phyloP scores from a whole-genome alignment of 2,888 invertebrate species.

The Drosophila trichaetosa region DNA sequence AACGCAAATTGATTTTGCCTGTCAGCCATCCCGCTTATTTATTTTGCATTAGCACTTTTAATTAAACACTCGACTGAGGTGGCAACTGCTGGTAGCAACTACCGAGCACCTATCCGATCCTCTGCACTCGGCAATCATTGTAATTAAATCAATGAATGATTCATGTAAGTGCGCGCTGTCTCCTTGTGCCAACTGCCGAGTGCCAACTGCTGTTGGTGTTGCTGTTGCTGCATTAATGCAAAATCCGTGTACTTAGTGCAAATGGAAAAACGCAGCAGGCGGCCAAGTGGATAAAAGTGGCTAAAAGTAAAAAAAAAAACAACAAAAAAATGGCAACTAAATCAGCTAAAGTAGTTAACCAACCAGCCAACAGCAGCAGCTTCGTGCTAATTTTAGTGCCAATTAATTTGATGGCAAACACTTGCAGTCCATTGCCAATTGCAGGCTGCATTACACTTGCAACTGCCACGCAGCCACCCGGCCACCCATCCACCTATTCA shows the following conservation, averaged over 20 bases:
- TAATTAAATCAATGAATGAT: slow-evolving; percentile 81
- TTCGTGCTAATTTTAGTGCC: slow-evolving; percentile 78
- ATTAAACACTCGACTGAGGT: slow-evolving; percentile 68
- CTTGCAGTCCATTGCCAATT: slow-evolving; percentile 65
- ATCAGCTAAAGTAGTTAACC: slow-evolving; percentile 49
- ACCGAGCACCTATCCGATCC: slow-evolving; percentile 29
- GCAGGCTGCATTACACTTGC: slow-evolving; percentile 48
- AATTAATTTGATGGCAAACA: slow-evolving; percentile 80
- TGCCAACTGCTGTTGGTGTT: slow-evolving; percentile 17
- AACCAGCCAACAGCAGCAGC: slow-evolving; percentile 44
- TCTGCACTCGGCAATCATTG: slow-evolving; percentile 72
- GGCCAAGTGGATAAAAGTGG: slow-evolving; percentile 44
- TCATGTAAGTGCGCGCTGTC: slow-evolving; percentile 73
- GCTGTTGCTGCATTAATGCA: slow-evolving; percentile 72
- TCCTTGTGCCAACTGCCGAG: slow-evolving; percentile 26
- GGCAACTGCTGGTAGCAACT: slow-evolving; percentile 33
- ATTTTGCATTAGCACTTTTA: slow-evolving; percentile 81
- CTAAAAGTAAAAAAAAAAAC: slow-evolving; percentile 10
- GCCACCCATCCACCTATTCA: slow-evolving; percentile 9
- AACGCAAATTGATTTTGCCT: slow-evolving; percentile 77
- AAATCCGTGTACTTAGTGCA: slow-evolving; percentile 79
- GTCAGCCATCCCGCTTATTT: slow-evolving; percentile 67
- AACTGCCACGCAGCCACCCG: slow-evolving; percentile 19
- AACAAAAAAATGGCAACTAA: slow-evolving; percentile 41
- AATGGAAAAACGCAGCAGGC: slow-evolving; percentile 66